A percentile compares a stretch with the other conserved stretches of the same genome.
These are phyloP conservation scores for Harpagoxenus sublaevis DNA, from an alignment of 2,888 invertebrate species.

Conservation along the genomic window DNA sequence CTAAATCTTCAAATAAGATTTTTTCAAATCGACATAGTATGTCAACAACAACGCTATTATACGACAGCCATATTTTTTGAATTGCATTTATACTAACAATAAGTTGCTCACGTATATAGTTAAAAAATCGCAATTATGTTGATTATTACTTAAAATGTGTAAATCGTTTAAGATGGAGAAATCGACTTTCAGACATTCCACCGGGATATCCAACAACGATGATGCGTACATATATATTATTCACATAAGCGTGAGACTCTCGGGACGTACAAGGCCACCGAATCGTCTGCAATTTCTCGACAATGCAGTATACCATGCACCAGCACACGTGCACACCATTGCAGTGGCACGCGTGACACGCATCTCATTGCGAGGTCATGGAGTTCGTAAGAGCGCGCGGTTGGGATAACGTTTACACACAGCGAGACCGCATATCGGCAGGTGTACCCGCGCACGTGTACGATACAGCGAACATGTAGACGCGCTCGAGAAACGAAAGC, in stretches of 20 bases:
- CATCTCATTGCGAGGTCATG: slow-evolving; percentile 72
- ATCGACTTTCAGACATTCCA: background rate
- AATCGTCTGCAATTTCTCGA: slow-evolving; percentile 65
- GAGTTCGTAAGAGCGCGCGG: slow-evolving; percentile 64
- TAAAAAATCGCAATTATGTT: background rate
- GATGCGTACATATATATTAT: background rate
- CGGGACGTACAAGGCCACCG: background rate
- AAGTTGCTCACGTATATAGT: background rate
- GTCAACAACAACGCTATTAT: background rate
- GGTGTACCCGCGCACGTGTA: slow-evolving; percentile 10
- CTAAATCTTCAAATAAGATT: background rate
- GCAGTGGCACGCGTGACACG: slow-evolving; percentile 73
- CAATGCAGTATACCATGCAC: background rate
- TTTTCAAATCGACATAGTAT: background rate
- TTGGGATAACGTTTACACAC: slow-evolving; percentile 63
- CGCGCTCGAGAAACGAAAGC: slow-evolving; percentile 48
- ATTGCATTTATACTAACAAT: background rate
- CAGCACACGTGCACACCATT: slow-evolving; percentile 53
- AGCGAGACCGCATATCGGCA: slow-evolving; percentile 49
- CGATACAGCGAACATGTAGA: background rate
- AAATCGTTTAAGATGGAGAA: slow-evolving; percentile 47
- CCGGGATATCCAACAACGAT: too few species aligned
- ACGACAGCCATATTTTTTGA: background rate
- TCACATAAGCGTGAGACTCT: background rate
- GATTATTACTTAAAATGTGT: background rate